Evolutionary conservation across 2,113 vertebrate genomes (phyloP).

Genomic region (Corvus hawaiiensis): DNA sequence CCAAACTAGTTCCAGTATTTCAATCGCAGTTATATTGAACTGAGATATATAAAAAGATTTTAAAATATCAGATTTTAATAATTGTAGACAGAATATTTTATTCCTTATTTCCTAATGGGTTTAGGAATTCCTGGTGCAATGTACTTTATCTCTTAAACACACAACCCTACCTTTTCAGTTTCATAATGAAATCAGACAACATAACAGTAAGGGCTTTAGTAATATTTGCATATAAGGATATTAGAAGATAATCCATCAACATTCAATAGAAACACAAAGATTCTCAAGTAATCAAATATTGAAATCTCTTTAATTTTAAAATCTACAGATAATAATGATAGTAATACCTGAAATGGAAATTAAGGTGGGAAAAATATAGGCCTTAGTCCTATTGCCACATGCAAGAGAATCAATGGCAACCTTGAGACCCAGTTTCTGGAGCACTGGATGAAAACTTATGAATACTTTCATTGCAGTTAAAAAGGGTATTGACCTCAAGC

Average conservation of each 20-base stretch:
- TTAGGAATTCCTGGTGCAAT: neutral
- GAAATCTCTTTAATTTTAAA: neutral
- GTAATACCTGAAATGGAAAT: neutral
- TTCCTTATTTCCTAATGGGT: neutral
- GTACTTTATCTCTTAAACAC: neutral
- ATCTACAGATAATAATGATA: neutral
- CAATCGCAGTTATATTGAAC: neutral
- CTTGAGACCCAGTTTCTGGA: neutral
- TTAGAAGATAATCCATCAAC: neutral
- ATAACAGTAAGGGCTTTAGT: neutral
- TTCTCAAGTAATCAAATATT: neutral
- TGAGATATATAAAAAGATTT: neutral
- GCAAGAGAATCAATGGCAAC: neutral
- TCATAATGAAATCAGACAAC: neutral
- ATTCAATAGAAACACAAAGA: neutral
- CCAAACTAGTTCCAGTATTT: neutral
- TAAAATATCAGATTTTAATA: neutral
- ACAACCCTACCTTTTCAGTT: neutral
- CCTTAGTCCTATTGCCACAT: neutral
- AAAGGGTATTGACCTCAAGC: neutral
- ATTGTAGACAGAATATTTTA: neutral
- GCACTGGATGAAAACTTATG: neutral
- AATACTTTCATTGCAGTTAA: neutral
- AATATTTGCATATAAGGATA: neutral
- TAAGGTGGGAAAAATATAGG: neutral